Evolutionary conservation across 92 coral and sea anemone species (phyloP).

Genomic region (Siderastrea siderea): DNA sequence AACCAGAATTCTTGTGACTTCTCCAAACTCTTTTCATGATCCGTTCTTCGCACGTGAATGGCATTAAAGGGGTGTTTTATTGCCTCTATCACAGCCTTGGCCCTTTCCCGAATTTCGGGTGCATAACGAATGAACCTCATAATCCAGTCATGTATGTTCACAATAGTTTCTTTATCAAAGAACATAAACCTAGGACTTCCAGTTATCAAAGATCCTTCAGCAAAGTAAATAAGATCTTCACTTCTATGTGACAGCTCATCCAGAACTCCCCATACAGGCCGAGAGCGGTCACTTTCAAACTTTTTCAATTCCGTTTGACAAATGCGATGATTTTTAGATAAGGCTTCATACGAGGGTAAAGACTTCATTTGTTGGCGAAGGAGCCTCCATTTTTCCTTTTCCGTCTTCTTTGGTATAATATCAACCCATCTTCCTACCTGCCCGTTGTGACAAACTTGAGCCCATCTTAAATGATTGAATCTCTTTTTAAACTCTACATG

Average conservation of each 20-base stretch:
- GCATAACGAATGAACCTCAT: conserved; percentile 76
- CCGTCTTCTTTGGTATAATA: conserved; percentile 47
- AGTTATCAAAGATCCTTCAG: conserved; percentile 78
- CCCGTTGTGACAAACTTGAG: conserved; percentile 88
- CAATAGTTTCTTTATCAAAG: conserved; percentile 58
- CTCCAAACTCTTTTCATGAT: conserved; percentile 76
- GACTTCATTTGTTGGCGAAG: conserved; percentile 18
- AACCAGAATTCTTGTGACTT: conserved; percentile 75
- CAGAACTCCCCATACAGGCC: conserved; percentile 70
- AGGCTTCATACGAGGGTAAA: conserved; percentile 12
- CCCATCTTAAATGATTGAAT: conserved; percentile 60
- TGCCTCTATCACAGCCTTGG: conserved; percentile 40
- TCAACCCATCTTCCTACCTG: conserved; percentile 85
- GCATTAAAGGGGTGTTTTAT: conserved; percentile 77
- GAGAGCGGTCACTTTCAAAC: not conserved
- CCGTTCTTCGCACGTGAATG: conserved; percentile 84
- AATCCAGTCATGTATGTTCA: conserved; percentile 75
- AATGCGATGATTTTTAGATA: not conserved
- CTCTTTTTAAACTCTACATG: conserved; percentile 70
- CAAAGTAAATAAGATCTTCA: conserved; percentile 79
- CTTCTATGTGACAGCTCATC: conserved; percentile 60
- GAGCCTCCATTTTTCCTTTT: conserved; percentile 48
- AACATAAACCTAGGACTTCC: conserved; percentile 57
- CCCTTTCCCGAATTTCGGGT: conserved; percentile 61
- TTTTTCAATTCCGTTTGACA: not conserved